Percentiles rank a stretch among this genome's conserved stretches.
Evolutionary conservation across 2,888 invertebrate genomes (phyloP).

Genomic region (Drosophila anomalipes): DNA sequence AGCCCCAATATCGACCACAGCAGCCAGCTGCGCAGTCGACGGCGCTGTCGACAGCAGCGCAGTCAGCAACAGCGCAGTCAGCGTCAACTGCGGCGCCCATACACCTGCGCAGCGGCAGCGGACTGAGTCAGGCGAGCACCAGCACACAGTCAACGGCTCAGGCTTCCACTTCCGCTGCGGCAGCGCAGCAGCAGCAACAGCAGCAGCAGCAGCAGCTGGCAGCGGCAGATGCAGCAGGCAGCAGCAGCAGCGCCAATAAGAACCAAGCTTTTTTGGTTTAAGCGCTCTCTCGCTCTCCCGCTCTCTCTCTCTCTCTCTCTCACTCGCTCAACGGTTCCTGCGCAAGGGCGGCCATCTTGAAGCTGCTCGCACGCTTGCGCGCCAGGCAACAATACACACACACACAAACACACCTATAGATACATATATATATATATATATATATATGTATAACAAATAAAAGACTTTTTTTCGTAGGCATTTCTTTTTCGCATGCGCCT

Average conservation of each 20-base stretch:
- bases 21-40: constrained; percentile 13
- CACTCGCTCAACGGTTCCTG: constrained; percentile 57
- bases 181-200: constrained; percentile 77
- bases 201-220: constrained; percentile 61
- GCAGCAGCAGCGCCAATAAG: constrained; percentile 68
- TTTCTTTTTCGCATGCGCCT: constrained; percentile 71
- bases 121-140: constrained; percentile 84
- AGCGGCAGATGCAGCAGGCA: constrained; percentile 59
- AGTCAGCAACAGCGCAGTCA: constrained; percentile 59
- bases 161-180: constrained; percentile 76
- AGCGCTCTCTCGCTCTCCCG: constrained; percentile 27
- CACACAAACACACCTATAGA: constrained; percentile 17
- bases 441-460: constrained; percentile 47
- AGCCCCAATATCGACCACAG: constrained; percentile 74
- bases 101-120: constrained; percentile 84
- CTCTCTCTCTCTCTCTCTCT: constrained; percentile 20
- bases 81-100: constrained; percentile 75
- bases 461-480: constrained; percentile 83
- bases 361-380: constrained; percentile 64
- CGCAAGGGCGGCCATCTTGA: constrained; percentile 75
- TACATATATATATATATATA: constrained; percentile 1
- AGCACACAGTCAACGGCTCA: constrained; percentile 83
- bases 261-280: constrained; percentile 85
- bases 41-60: constrained; percentile 45
- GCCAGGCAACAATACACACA: constrained; percentile 32